phyloP scores from a whole-genome alignment of 2,113 vertebrate species.

The Gopherus flavomarginatus region DNA sequence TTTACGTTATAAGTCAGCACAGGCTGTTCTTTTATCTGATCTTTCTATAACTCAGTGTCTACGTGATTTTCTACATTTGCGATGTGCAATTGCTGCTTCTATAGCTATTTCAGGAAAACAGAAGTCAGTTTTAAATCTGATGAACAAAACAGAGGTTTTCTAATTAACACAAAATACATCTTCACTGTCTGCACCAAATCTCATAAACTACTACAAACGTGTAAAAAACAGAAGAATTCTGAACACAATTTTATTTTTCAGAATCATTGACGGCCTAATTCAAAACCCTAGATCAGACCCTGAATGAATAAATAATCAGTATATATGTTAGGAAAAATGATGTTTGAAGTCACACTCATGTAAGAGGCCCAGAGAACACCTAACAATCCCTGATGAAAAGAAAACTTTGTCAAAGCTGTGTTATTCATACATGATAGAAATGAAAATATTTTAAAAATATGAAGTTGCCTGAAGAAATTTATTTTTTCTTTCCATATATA shows the following conservation, averaged over 20 bases:
- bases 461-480: too few species aligned
- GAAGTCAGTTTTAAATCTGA: not conserved
- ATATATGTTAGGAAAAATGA: not conserved
- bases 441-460: not conserved
- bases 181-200: not conserved
- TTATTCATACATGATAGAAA: too few species aligned
- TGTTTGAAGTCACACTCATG: not conserved
- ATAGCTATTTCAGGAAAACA: not conserved
- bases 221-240: not conserved
- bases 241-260: not conserved
- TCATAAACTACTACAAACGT: not conserved
- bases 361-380: not conserved
- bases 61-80: not conserved
- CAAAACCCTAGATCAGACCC: not conserved
- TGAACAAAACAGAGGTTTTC: not conserved
- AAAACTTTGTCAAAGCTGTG: too few species aligned
- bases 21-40: not conserved
- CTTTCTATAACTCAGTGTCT: not conserved
- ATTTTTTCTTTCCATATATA: not conserved
- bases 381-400: too few species aligned
- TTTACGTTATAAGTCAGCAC: not conserved
- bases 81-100: not conserved
- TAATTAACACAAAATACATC: not conserved
- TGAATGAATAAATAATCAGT: not conserved
- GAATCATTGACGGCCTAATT: not conserved